These are phyloP conservation scores for Conomelus anceps DNA, from an alignment of 2,888 invertebrate species.

Conservation along the genomic window DNA sequence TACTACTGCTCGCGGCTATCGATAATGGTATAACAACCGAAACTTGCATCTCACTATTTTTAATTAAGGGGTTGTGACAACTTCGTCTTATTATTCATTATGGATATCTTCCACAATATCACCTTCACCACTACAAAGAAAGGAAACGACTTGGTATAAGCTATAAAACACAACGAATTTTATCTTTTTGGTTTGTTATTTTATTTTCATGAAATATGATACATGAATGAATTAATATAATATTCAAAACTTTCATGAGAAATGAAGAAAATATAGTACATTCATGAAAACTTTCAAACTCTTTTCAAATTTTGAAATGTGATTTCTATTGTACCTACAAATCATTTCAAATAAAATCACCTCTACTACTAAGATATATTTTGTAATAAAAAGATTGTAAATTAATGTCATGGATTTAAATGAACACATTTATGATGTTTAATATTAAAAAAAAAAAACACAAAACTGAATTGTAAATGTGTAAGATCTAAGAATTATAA, in stretches of 20 bases:
- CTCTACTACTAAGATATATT: background rate
- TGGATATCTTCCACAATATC: no score
- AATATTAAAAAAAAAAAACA: no score
- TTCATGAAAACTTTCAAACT: background rate
- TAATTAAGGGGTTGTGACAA: no score
- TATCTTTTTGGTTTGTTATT: background rate
- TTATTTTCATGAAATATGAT: background rate
- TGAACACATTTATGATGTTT: no score
- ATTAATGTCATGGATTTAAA: background rate
- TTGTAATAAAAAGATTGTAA: background rate
- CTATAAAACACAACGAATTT: background rate
- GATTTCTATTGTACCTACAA: background rate
- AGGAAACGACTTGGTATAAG: no score
- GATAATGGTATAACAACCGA: no score
- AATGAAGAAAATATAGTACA: background rate
- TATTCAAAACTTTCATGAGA: background rate
- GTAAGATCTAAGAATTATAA: background rate
- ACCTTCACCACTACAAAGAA: no score
- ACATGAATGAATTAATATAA: background rate
- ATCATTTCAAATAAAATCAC: background rate
- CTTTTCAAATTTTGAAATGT: background rate
- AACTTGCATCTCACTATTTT: no score
- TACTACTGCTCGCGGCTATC: no score
- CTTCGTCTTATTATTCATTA: no score
- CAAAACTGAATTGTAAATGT: background rate